A percentile compares a stretch with the other conserved stretches of the same genome.
phyloP scores from a whole-genome alignment of 2,888 invertebrate genomes.

The Phengaris alcon region DNA sequence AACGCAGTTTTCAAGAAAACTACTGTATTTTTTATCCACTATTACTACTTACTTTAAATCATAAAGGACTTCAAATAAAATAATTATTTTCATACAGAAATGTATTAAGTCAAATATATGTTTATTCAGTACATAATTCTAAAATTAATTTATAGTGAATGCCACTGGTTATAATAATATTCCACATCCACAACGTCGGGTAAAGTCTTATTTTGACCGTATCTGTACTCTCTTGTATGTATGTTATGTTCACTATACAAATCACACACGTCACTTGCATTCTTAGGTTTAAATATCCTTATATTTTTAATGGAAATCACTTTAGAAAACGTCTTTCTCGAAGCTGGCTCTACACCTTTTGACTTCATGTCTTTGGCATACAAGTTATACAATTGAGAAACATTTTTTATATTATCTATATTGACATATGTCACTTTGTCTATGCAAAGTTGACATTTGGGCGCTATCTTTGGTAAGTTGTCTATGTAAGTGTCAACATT shows the following conservation, averaged over 20 bases:
- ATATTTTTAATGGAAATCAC: slow-evolving; percentile 51
- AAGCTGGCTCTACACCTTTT: slow-evolving; percentile 46
- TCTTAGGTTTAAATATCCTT: slow-evolving; percentile 57
- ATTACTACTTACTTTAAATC: no score
- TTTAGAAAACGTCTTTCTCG: slow-evolving; percentile 59
- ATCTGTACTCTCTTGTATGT: slow-evolving; percentile 29
- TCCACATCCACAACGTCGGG: slow-evolving; percentile 29
- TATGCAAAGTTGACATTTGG: slow-evolving; percentile 52
- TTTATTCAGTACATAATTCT: no score
- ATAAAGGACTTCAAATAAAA: no score
- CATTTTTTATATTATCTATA: slow-evolving; percentile 51
- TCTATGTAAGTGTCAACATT: slow-evolving; percentile 55
- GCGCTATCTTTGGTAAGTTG: slow-evolving; percentile 47
- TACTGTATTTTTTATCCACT: no score
- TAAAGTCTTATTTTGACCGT: slow-evolving; percentile 29
- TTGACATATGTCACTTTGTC: slow-evolving; percentile 48
- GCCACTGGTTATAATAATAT: slow-evolving; percentile 23
- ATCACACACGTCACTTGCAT: slow-evolving; percentile 55
- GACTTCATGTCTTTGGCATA: slow-evolving; percentile 51
- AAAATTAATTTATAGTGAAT: neutral
- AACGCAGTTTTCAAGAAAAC: no score
- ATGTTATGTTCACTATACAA: slow-evolving; percentile 51
- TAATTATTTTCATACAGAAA: neutral
- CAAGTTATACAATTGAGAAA: slow-evolving; percentile 52
- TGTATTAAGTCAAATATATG: neutral